Conservation (phyloP, 2,113 vertebrate species). For the Protobothrops flavoviridis region DNA sequence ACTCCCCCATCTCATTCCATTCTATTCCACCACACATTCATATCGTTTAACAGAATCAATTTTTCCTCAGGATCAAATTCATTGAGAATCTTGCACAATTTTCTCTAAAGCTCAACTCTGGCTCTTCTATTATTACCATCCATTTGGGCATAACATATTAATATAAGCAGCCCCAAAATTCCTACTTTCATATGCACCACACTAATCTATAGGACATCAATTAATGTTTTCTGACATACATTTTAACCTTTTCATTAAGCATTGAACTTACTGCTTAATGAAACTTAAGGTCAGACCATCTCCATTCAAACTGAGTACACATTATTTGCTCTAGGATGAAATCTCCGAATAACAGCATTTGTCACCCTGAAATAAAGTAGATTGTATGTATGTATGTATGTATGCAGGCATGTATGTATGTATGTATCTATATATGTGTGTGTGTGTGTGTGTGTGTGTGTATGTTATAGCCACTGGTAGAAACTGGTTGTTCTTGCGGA, state of each 20-base stretch:
- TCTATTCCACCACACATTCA: background rate
- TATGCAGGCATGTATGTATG: too few species aligned
- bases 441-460: background rate
- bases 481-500: background rate
- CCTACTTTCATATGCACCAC: background rate
- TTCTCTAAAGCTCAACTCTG: background rate
- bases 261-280: background rate
- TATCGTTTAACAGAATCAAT: background rate
- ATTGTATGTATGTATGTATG: too few species aligned
- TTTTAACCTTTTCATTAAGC: background rate
- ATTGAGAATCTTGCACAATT: background rate
- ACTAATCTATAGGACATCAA: background rate
- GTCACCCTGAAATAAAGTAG: background rate
- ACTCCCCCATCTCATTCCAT: background rate
- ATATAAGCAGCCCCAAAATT: background rate
- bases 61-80: background rate
- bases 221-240: background rate
- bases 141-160: background rate
- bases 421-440: background rate
- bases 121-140: background rate
- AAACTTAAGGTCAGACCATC: background rate
- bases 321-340: background rate
- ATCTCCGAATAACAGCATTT: background rate
- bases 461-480: background rate
- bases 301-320: background rate